Percentiles rank a stretch among this genome's conserved stretches.
phyloP scores from a whole-genome alignment of 2,888 invertebrate genomes.

The Netelia fuscicornis region DNA sequence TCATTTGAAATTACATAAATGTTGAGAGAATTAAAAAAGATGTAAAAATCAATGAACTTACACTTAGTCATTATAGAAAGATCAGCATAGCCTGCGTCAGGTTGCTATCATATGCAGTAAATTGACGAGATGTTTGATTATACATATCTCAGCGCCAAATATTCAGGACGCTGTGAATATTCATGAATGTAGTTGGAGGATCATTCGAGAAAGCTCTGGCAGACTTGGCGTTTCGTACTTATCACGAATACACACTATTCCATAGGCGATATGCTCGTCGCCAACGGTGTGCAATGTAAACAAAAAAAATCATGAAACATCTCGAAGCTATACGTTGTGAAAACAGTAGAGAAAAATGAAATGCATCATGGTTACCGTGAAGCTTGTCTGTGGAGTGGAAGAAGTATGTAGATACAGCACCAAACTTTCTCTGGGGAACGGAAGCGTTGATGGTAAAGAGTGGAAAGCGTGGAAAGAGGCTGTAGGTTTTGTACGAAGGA shows the following conservation, averaged over 20 bases:
- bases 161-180: constrained; percentile 52
- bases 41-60: neutral
- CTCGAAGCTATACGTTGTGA: constrained; percentile 25
- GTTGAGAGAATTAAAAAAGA: neutral
- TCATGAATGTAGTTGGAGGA: constrained; percentile 27
- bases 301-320: neutral
- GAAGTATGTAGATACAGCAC: neutral
- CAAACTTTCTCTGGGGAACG: neutral
- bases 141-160: constrained; percentile 32
- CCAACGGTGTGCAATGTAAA: neutral
- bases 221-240: constrained; percentile 15
- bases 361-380: constrained; percentile 17
- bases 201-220: constrained; percentile 2
- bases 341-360: constrained; percentile 44
- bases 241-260: too few relatives aligned
- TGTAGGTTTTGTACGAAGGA: constrained; percentile 30
- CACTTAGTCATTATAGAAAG: neutral
- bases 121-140: constrained; percentile 7
- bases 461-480: constrained; percentile 19
- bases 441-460: constrained; percentile 28
- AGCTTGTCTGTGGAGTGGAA: constrained; percentile 10
- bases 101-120: neutral
- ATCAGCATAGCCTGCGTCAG: neutral
- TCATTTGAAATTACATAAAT: neutral
- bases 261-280: neutral